Percentiles rank a stretch among this genome's conserved stretches.
Conservation (phyloP, 2,888 invertebrate species). For the Hydriomena furcata region DNA sequence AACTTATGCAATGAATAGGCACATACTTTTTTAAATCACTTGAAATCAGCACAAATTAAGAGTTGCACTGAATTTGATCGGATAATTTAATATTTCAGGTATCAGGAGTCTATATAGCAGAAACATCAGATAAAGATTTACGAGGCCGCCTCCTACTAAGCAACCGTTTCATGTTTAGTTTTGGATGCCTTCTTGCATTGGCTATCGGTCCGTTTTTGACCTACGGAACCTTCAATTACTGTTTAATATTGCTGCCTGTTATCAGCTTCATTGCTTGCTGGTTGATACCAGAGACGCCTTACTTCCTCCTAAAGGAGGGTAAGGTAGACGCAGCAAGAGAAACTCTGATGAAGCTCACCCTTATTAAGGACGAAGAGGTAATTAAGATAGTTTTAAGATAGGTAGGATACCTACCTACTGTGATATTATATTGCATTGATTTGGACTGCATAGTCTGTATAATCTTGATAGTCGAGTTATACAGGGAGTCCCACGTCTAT, state of each 20-base stretch:
- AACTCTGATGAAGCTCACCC: constrained; percentile 62
- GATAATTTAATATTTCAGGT: constrained; percentile 58
- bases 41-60: no score
- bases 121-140: constrained; percentile 72
- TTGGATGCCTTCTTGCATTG: constrained; percentile 66
- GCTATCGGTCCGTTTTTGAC: constrained; percentile 63
- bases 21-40: no score
- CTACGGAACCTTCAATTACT: constrained; percentile 62
- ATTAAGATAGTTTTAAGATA: no score
- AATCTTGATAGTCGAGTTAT: no score
- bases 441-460: no score
- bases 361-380: constrained; percentile 54
- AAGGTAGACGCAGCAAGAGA: constrained; percentile 66
- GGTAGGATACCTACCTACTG: no score
- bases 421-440: no score
- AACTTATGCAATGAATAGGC: no score
- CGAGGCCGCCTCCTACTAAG: constrained; percentile 59
- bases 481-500: no score
- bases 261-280: constrained; percentile 72
- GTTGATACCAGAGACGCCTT: constrained; percentile 85
- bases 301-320: constrained; percentile 79
- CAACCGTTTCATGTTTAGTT: constrained; percentile 57
- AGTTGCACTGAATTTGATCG: no score
- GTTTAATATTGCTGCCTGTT: constrained; percentile 68
- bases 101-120: constrained; percentile 65